Conservation (phyloP, 2,113 vertebrate genomes). For the Burhinus oedicnemus region DNA sequence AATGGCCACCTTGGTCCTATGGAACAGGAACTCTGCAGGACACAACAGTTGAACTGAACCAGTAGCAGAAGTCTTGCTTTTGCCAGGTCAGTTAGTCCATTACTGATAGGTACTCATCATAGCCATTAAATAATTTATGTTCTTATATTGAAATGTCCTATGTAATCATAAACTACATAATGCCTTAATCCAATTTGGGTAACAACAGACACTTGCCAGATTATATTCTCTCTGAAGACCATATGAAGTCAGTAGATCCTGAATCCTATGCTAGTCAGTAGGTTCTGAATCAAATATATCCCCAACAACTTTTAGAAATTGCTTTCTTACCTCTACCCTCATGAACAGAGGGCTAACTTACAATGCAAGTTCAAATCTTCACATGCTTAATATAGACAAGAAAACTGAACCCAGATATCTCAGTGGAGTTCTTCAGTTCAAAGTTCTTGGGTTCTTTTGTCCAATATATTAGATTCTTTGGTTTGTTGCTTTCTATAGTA, state of each 20-base stretch:
- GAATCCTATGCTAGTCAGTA: neutral
- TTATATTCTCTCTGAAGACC: neutral
- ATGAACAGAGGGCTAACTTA: neutral
- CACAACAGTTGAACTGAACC: neutral
- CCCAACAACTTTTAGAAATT: neutral
- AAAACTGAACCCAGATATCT: neutral
- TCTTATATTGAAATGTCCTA: neutral
- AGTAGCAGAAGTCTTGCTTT: neutral
- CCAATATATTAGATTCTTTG: neutral
- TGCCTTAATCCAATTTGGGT: neutral
- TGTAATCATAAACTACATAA: neutral
- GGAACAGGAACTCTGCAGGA: neutral
- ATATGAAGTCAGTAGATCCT: neutral
- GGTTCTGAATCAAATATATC: neutral
- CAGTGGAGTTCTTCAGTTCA: neutral
- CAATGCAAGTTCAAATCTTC: neutral
- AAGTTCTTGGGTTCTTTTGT: neutral
- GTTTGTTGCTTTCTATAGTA: neutral
- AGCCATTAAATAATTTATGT: neutral
- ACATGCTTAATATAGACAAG: neutral
- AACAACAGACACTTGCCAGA: neutral
- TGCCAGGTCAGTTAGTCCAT: neutral
- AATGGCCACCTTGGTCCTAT: neutral
- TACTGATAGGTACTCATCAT: neutral
- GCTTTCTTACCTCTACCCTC: neutral